phyloP scores from a whole-genome alignment of 1,140 invertebrate species.

The Lerema accius region DNA sequence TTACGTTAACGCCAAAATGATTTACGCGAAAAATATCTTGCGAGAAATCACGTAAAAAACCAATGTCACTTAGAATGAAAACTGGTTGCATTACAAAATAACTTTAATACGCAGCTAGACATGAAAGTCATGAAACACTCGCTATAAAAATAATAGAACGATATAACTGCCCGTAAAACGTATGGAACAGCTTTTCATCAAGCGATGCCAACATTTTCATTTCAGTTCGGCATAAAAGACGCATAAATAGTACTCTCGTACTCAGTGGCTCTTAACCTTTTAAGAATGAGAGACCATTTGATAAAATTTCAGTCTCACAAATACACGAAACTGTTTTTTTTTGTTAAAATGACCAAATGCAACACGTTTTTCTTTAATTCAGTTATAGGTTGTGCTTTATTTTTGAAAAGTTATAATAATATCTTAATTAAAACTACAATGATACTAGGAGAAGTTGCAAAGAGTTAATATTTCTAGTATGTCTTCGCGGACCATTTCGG shows the following conservation, averaged over 20 bases:
- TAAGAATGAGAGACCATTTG: too few species aligned
- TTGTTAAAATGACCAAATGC: too few species aligned
- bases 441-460: too few species aligned
- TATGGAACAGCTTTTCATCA: slow-evolving; percentile 27
- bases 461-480: too few species aligned
- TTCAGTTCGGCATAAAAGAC: slow-evolving; percentile 27
- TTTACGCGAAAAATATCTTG: neutral
- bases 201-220: slow-evolving; percentile 27
- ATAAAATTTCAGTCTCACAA: too few species aligned
- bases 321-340: too few species aligned
- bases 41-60: neutral
- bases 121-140: slow-evolving; percentile 3
- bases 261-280: too few species aligned
- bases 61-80: slow-evolving; percentile 1
- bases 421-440: too few species aligned
- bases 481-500: too few species aligned
- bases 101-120: slow-evolving; percentile 9
- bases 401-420: too few species aligned
- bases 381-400: too few species aligned
- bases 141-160: slow-evolving; percentile 17
- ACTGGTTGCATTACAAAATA: slow-evolving; percentile 8
- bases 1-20: neutral
- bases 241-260: slow-evolving; percentile 12
- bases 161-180: slow-evolving; percentile 21
- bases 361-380: too few species aligned